phyloP scores from a whole-genome alignment of 2,888 invertebrate species.

The Lapara coniferarum region DNA sequence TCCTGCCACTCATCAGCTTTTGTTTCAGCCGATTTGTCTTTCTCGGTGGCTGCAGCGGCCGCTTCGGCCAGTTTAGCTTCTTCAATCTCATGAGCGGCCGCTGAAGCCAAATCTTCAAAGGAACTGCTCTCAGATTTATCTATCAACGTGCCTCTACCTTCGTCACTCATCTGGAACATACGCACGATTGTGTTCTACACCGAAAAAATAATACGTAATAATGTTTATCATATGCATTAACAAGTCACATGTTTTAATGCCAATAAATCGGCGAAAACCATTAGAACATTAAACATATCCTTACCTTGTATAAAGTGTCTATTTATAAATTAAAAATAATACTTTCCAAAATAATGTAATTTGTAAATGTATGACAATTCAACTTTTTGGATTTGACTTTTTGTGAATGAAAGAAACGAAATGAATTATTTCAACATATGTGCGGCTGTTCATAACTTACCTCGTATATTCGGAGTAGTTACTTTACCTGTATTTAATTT shows the following conservation, averaged over 20 bases:
- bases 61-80: conserved; percentile 75
- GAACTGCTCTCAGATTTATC: conserved; percentile 87
- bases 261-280: conserved; percentile 17
- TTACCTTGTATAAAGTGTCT: conserved; percentile 44
- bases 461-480: too few species aligned
- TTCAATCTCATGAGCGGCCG: conserved; percentile 82
- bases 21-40: conserved; percentile 56
- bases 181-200: conserved; percentile 52
- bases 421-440: conserved; percentile 27
- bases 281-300: conserved; percentile 27
- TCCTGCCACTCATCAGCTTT: conserved; percentile 87
- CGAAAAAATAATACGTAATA: conserved; percentile 56
- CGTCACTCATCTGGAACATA: conserved; percentile 71
- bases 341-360: conserved; percentile 41
- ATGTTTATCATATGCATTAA: conserved; percentile 47
- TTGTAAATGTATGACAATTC: conserved; percentile 63
- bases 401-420: conserved; percentile 40
- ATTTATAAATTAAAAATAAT: conserved; percentile 38
- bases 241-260: conserved; percentile 32
- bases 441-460: conserved; percentile 13
- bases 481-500: too few species aligned
- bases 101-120: conserved; percentile 85
- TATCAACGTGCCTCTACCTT: conserved; percentile 71
- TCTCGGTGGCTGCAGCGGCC: conserved; percentile 57
- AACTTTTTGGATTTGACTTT: conserved; percentile 62